Percentiles rank a stretch among this genome's conserved stretches.
These are phyloP conservation scores for Cirrhinus mrigala DNA, from an alignment of 2,797 vertebrate species.

Conservation along the genomic window DNA sequence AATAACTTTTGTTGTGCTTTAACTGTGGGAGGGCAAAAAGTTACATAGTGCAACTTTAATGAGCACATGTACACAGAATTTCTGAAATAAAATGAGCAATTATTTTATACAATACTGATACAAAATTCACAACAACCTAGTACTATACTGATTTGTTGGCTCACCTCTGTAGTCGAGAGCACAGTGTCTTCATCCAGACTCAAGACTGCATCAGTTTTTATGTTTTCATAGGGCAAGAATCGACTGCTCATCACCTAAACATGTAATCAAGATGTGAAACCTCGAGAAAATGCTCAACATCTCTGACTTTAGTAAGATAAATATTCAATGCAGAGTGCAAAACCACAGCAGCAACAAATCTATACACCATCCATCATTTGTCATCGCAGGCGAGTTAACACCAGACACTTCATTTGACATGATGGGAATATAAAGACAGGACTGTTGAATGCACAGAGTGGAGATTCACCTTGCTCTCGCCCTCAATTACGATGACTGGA, in stretches of 20 bases:
- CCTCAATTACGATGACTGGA: slow-evolving; percentile 95
- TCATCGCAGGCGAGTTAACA: neutral
- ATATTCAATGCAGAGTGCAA: neutral
- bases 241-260: slow-evolving; percentile 96
- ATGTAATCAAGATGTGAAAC: slow-evolving; percentile 26
- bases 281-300: neutral
- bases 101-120: neutral
- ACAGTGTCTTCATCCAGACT: slow-evolving; percentile 99
- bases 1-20: neutral
- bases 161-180: slow-evolving; percentile 97
- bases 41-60: neutral
- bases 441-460: slow-evolving; percentile 7
- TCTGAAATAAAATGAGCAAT: neutral
- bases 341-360: neutral
- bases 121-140: neutral
- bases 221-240: slow-evolving; percentile 94
- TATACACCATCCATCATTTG: neutral
- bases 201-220: slow-evolving; percentile 93
- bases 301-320: neutral
- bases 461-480: slow-evolving; percentile 90
- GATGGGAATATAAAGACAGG: slow-evolving; percentile 27
- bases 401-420: neutral
- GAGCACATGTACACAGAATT: neutral
- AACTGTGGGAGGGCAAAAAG: neutral
- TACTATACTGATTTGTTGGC: neutral